Evolutionary conservation across 2,113 vertebrate genomes (phyloP).

Genomic region (Xenopus laevis): DNA sequence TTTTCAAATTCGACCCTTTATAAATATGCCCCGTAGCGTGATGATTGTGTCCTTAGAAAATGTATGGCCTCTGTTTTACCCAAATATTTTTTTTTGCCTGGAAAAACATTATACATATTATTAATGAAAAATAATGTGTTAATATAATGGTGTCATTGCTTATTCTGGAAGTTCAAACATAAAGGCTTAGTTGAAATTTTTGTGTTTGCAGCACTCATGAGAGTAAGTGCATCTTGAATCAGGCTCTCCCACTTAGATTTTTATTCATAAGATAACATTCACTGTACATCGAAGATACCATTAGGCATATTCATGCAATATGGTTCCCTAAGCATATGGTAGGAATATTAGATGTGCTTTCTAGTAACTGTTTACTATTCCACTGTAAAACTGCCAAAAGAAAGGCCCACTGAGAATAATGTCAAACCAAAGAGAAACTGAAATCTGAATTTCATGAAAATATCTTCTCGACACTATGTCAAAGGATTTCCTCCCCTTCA

Average conservation of each 20-base stretch:
- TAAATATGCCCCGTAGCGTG: no score
- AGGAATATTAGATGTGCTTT: slow-evolving; percentile 42
- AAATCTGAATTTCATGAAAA: slow-evolving; percentile 43
- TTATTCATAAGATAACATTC: slow-evolving; percentile 43
- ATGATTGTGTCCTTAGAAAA: no score
- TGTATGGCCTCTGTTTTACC: no score
- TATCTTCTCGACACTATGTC: slow-evolving; percentile 29
- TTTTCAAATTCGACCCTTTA: no score
- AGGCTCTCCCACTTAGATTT: slow-evolving; percentile 31
- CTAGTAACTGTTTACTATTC: slow-evolving; percentile 42
- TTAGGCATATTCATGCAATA: slow-evolving; percentile 37
- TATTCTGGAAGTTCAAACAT: slow-evolving; percentile 21
- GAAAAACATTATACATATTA: no score
- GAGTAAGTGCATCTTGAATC: slow-evolving; percentile 28
- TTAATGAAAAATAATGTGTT: no score
- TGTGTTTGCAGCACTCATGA: slow-evolving; percentile 5
- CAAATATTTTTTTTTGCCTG: no score
- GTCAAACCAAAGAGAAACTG: slow-evolving; percentile 30
- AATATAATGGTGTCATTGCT: not conserved
- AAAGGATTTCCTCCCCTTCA: slow-evolving; percentile 35
- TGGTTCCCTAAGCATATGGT: slow-evolving; percentile 44
- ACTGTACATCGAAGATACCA: slow-evolving; percentile 42
- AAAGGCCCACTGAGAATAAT: slow-evolving; percentile 35
- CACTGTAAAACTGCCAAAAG: slow-evolving; percentile 26
- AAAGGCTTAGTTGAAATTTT: slow-evolving; percentile 30